Evolutionary conservation across 2,797 vertebrate species (phyloP).

Genomic region (Danio jaintianensis): DNA sequence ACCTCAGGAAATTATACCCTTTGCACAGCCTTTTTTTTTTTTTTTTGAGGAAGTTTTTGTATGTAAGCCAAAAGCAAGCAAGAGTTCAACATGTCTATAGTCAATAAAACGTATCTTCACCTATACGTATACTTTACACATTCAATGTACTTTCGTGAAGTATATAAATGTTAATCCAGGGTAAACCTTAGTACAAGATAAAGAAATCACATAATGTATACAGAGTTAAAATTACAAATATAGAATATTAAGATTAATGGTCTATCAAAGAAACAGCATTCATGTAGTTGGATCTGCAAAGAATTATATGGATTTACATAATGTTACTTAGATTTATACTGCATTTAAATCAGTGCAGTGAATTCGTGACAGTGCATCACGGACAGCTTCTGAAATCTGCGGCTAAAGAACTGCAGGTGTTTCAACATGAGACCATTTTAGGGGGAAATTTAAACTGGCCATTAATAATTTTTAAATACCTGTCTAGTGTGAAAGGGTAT

Average conservation of each 20-base stretch:
- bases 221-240: background rate
- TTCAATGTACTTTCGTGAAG: background rate
- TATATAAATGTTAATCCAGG: background rate
- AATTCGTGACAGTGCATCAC: constrained; percentile 8
- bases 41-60: background rate
- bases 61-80: constrained; percentile 21
- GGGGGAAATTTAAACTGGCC: background rate
- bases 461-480: constrained; percentile 44
- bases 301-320: background rate
- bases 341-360: constrained; percentile 10
- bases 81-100: background rate
- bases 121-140: background rate
- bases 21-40: background rate
- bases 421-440: constrained; percentile 20
- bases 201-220: background rate
- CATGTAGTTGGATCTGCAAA: background rate
- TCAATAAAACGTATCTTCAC: constrained; percentile 1
- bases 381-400: constrained; percentile 22
- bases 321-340: background rate
- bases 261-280: background rate
- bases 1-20: constrained; percentile 50
- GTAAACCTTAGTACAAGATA: background rate
- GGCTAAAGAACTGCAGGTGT: constrained; percentile 35
- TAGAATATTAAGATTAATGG: background rate
- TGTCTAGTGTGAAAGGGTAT: constrained; percentile 13